Evolutionary conservation across 1,140 invertebrate genomes (phyloP).

Genomic region (Drosophila sp.): DNA sequence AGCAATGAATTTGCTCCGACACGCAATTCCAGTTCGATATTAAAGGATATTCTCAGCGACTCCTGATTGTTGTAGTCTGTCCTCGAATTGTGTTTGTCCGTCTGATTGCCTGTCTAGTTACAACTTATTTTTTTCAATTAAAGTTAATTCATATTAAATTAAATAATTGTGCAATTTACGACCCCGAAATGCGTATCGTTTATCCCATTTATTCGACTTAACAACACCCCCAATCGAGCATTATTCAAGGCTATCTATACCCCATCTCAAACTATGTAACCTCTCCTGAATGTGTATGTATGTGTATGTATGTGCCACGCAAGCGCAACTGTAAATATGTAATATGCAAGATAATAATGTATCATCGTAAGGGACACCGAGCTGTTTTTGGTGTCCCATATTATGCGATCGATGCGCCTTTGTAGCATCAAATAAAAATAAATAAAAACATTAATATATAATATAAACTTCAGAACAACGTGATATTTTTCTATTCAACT

Average conservation of each 20-base stretch:
- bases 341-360: slow-evolving; percentile 37
- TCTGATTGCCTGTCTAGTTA: slow-evolving; percentile 6
- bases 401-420: slow-evolving; percentile 35
- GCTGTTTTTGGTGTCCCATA: slow-evolving; percentile 3
- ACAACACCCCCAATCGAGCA: background rate
- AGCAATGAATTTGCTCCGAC: slow-evolving; percentile 88
- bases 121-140: slow-evolving; percentile 5
- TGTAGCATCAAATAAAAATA: slow-evolving; percentile 35
- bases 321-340: slow-evolving; percentile 43
- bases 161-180: slow-evolving; percentile 32
- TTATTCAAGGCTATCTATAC: slow-evolving; percentile 1
- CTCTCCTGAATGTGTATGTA: background rate
- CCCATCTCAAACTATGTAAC: slow-evolving; percentile 1
- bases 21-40: slow-evolving; percentile 88
- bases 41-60: slow-evolving; percentile 89
- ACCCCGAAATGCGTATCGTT: slow-evolving; percentile 21
- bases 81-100: slow-evolving; percentile 11
- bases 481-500: background rate
- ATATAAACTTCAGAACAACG: background rate
- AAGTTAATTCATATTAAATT: slow-evolving; percentile 17
- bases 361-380: slow-evolving; percentile 6
- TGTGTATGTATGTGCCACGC: slow-evolving; percentile 1
- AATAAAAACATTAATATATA: slow-evolving; percentile 18
- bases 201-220: background rate
- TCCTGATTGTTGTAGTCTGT: slow-evolving; percentile 85